Evolutionary conservation across 2,113 vertebrate species (phyloP), one percentile per base, ranked within the genome.

Genomic region (Haemorhous mexicanus): DNA sequence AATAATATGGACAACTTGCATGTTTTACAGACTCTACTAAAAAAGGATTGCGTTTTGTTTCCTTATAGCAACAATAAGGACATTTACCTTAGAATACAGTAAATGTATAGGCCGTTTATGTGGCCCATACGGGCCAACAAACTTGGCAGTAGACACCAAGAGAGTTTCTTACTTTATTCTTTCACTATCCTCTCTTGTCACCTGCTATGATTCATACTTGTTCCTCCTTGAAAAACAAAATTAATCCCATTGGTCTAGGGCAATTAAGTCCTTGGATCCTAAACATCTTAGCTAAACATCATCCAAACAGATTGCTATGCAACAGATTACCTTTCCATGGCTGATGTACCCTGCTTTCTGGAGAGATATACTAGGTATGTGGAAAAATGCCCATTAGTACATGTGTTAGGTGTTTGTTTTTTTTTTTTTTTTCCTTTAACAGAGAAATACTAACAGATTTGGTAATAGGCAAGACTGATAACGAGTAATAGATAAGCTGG

Each of bases 151-250:
- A 82, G 32, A 73, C 50, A 47, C 10, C 3, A 20, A 77, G 20
- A 32, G 11, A 49, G 4, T 47, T 74, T 69, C 3, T 19, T 73
- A 9, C 8, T 83, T 68, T 28, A 22, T 8, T 77, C 19, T 85
- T 84, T 68, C n/a, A 33, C 16, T 75, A 27, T 56, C 12, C 3
- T 1, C 1, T 46, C 10, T 90, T 72, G 50, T 33, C 30, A 33
- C 33, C 17, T 66, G 6, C 22, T 56, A 4, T 78, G n/a, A 30
- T 82, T 87, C 19, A 16, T 87, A 5, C 8, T 76, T 35, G 18
- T 32, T 90, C 82, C 72, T 80, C 23, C 18, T 23, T 66, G 50
- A 88, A 80, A 68, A 83, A 64, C 32, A 62, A 88, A 90, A 37
- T 53, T 61, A 72, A n/a, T 53, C 10, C 18, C 11, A 2, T 41